Evolutionary conservation across 2,888 invertebrate species (phyloP), one percentile per base, ranked within the genome.

Genomic region (Drosophila quasianomalipes): DNA sequence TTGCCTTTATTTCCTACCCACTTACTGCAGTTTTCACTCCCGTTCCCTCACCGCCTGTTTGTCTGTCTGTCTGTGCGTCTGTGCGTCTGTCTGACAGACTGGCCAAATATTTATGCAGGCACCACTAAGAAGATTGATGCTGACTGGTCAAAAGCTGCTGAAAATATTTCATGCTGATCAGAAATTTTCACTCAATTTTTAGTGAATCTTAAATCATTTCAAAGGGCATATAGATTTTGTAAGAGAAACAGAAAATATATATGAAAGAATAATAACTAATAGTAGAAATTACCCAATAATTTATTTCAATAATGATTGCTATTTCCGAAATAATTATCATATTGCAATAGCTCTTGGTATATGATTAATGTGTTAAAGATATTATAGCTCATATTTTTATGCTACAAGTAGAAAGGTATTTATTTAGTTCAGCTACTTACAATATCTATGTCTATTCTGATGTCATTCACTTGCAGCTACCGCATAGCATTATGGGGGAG

Each of bases 401-500:
- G 30, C 12, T 19, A 33, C 35, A 33, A 70, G 78, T 3, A 3
- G 37, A 37, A 7, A 37, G 16, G 81, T 76, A 70, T 80, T 33
- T 19, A 41, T n/a, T 33, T 9, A n/a, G 57, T 49, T 14, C 3
- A n/a, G 54, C 28, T 14, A 60, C 10, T 31, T 31, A 31, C 30
- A 47, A 19, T 26, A 14, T 39, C 14, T 52, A 16, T 26, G 22
- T 37, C 19, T 31, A 49, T 39, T 35, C 33, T 52, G 41, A 51
- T 61, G 31, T n/a, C 31, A 57, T 69, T 68, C 53, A 61, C 59
- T 79, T 66, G 74, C 94, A 96, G 96, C 94, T 96, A 63, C 96
- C 95, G 92, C 96, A 95, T 94, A 97, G 95, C 84, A 96, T 97
- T 28, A 96, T 96, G 84, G 98, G 98, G 0, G 97, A 98, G 92